Evolutionary conservation across 2,888 invertebrate species (phyloP).

Genomic region (Andrena bicolor): DNA sequence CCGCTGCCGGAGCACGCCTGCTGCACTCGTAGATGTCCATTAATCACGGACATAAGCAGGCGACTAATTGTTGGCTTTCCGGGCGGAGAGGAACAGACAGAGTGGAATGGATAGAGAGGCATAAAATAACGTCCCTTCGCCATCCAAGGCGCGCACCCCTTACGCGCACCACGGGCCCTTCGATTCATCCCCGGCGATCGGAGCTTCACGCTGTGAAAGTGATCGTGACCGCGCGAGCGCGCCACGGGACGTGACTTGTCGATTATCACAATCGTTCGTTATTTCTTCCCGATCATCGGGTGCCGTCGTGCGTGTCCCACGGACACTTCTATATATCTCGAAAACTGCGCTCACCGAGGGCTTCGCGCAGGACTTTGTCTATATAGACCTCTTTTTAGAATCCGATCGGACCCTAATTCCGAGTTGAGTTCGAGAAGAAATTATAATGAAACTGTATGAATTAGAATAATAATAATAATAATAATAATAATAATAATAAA

Average conservation of each 20-base stretch:
- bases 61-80: slow-evolving; percentile 82
- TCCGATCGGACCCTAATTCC: not conserved
- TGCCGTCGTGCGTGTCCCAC: slow-evolving; percentile 10
- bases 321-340: slow-evolving; percentile 16
- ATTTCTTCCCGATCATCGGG: slow-evolving; percentile 63
- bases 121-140: slow-evolving; percentile 77
- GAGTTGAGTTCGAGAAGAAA: not conserved
- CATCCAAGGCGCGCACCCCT: slow-evolving; percentile 73
- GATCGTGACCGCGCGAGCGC: slow-evolving; percentile 72
- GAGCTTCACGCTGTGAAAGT: slow-evolving; percentile 75
- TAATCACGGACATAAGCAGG: slow-evolving; percentile 82
- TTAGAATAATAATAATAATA: no score
- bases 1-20: slow-evolving; percentile 74
- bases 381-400: not conserved
- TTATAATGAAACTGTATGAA: no score
- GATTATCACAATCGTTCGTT: slow-evolving; percentile 79
- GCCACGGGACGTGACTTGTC: slow-evolving; percentile 77
- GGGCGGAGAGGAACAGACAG: slow-evolving; percentile 67
- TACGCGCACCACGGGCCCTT: slow-evolving; percentile 68
- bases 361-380: not conserved
- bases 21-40: slow-evolving; percentile 79
- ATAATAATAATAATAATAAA: no score
- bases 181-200: slow-evolving; percentile 68
- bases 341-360: not conserved
- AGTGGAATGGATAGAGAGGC: slow-evolving; percentile 75